Percentiles rank a stretch among this genome's conserved stretches.
These are phyloP conservation scores for Dinoponera quadriceps DNA, from an alignment of 1,140 invertebrate species.

Conservation along the genomic window DNA sequence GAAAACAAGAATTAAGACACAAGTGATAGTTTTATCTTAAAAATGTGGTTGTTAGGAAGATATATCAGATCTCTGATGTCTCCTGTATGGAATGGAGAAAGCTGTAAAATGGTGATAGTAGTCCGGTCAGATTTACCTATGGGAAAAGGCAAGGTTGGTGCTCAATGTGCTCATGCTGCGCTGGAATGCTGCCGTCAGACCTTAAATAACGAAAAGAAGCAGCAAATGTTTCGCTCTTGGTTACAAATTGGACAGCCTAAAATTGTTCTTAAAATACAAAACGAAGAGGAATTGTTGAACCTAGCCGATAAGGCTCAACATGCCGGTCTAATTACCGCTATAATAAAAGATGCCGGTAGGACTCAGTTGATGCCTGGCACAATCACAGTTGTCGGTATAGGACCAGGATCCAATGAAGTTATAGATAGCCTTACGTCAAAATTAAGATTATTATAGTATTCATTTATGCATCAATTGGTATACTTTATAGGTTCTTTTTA, in stretches of 20 bases:
- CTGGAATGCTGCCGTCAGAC: constrained; percentile 87
- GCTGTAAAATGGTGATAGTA: constrained; percentile 91
- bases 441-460: constrained; percentile 88
- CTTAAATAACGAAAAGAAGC: constrained; percentile 76
- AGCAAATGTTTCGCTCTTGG: constrained; percentile 88
- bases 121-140: constrained; percentile 92
- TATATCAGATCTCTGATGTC: constrained; percentile 68
- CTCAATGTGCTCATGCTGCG: constrained; percentile 94
- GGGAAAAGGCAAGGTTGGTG: constrained; percentile 93
- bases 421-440: constrained; percentile 90
- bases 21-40: constrained; percentile 35
- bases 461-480: background rate
- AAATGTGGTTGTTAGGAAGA: constrained; percentile 65
- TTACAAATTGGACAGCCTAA: constrained; percentile 90
- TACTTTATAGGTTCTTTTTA: constrained; percentile 45
- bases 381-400: constrained; percentile 91
- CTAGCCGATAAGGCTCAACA: constrained; percentile 86
- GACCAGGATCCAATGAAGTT: constrained; percentile 88
- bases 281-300: constrained; percentile 84
- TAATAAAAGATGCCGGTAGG: constrained; percentile 92
- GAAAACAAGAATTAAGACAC: constrained; percentile 69
- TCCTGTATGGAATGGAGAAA: constrained; percentile 42
- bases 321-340: constrained; percentile 87
- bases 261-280: constrained; percentile 88
- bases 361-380: constrained; percentile 90